Evolutionary conservation across 1,140 invertebrate genomes (phyloP).

Genomic region (Cydia splendana): DNA sequence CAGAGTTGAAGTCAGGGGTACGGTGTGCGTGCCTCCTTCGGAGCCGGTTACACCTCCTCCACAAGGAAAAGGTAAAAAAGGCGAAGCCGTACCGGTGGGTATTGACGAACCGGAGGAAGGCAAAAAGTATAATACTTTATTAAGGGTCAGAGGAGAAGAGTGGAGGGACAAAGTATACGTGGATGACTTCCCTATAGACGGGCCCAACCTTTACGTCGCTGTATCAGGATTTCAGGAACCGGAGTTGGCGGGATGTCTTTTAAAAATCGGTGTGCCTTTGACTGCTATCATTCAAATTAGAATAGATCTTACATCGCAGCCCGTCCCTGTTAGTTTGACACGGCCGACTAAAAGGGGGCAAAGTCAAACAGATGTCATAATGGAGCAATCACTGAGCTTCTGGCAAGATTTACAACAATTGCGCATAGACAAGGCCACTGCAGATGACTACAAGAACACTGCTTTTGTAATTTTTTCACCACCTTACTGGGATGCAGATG

Average conservation of each 20-base stretch:
- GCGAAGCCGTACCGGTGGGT: constrained; percentile 34
- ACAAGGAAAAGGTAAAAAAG: constrained; percentile 55
- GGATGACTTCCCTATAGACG: constrained; percentile 78
- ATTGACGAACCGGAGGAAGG: constrained; percentile 52
- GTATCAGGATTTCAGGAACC: constrained; percentile 79
- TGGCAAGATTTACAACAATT: constrained; percentile 66
- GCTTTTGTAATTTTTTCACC: constrained; percentile 75
- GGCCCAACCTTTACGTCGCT: constrained; percentile 80
- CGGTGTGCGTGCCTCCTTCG: constrained; percentile 44
- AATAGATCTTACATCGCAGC: constrained; percentile 45
- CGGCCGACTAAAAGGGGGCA: constrained; percentile 52
- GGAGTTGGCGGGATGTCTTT: constrained; percentile 64
- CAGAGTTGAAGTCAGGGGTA: constrained; percentile 58
- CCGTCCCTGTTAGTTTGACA: constrained; percentile 47
- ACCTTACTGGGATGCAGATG: constrained; percentile 54
- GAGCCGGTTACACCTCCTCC: constrained; percentile 39
- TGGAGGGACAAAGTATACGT: constrained; percentile 79
- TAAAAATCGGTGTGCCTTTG: constrained; percentile 76
- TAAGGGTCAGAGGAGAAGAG: constrained; percentile 79
- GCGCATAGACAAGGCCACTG: constrained; percentile 50
- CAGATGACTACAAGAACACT: constrained; percentile 66
- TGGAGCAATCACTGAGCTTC: constrained; percentile 61
- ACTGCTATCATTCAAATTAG: constrained; percentile 71
- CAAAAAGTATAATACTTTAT: constrained; percentile 74
- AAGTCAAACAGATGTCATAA: constrained; percentile 61